Evolutionary conservation across 2,888 invertebrate genomes (phyloP), one percentile per base, ranked within the genome.

Genomic region (Polyommatus iphigenia): DNA sequence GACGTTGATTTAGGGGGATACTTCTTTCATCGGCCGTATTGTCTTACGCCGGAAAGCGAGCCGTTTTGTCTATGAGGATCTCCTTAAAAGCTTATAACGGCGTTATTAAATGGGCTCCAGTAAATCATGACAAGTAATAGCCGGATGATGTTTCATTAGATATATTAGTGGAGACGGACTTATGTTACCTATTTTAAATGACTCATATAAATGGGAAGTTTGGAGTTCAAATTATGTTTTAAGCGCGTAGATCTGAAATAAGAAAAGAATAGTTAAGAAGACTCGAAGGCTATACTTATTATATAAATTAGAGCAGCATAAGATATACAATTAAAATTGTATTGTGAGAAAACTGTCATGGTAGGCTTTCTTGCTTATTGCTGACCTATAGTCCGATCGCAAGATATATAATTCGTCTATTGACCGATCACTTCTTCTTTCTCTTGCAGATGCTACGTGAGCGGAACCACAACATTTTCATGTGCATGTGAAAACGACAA

Each of bases 1-100:
- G 93, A 93, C 93, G 85, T 93, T 93, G 93, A 93, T 93, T 92
- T 93, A 93, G 88, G 88, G 87, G 89, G 88, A 89, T 84, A 81
- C 82, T 82, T 86, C 90, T 91, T 89, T 92, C 90, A 91, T 90
- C 87, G 87, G 82, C 80, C 82, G 87, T 89, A 90, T 91, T 90
- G 91, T 91, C 90, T 92, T 92, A 91, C 91, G 84, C 83, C 83
- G 83, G 80, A 79, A 82, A 83, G 84, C 83, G 84, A 85, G 84
- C 80, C 85, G 87, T 87, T 90, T 89, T 89, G 89, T 91, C 88
- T 88, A 84, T 82, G 81, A 82, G 82, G 81, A 83, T 82, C 80
- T 83, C 83, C 84, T 85, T 83, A 82, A 85, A 84, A 84, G 82
- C 80, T 87, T 87, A 87, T 88, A 87, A 86, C 85, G 86, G 85